Conservation (phyloP, 1,140 invertebrate genomes). For the Oedothorax gibbosus region DNA sequence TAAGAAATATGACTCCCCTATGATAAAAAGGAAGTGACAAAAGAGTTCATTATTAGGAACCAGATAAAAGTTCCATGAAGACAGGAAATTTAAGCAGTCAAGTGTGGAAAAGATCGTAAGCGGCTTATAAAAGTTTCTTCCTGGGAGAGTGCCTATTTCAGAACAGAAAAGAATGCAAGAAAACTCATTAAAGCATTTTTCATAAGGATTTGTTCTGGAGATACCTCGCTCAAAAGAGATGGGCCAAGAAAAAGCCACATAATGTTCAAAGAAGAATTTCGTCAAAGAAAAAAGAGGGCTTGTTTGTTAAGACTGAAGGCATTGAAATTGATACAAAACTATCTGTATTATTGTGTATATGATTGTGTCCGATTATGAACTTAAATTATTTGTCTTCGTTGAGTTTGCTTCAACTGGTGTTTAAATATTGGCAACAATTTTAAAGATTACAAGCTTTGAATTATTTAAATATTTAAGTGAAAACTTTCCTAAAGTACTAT, state of each 20-base stretch:
- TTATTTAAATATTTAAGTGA: not conserved
- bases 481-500: not conserved
- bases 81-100: constrained; percentile 33
- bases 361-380: not conserved
- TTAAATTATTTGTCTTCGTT: not conserved
- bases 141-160: not conserved
- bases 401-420: not conserved
- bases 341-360: not conserved
- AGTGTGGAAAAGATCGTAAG: constrained; percentile 28
- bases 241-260: not conserved
- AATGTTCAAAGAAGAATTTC: not conserved
- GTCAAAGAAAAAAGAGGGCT: not conserved
- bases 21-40: constrained; percentile 7
- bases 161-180: constrained; percentile 18
- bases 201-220: constrained; percentile 14
- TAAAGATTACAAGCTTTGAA: not conserved
- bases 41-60: constrained; percentile 25
- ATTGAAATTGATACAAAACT: not conserved
- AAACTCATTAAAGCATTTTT: constrained; percentile 35
- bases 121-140: constrained; percentile 23
- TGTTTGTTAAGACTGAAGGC: not conserved
- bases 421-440: not conserved
- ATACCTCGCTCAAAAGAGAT: not conserved
- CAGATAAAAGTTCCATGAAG: constrained; percentile 15
- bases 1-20: not conserved